These are phyloP conservation scores for Heliopora coerulea DNA, from an alignment of 92 coral and sea anemone species.

Conservation along the genomic window DNA sequence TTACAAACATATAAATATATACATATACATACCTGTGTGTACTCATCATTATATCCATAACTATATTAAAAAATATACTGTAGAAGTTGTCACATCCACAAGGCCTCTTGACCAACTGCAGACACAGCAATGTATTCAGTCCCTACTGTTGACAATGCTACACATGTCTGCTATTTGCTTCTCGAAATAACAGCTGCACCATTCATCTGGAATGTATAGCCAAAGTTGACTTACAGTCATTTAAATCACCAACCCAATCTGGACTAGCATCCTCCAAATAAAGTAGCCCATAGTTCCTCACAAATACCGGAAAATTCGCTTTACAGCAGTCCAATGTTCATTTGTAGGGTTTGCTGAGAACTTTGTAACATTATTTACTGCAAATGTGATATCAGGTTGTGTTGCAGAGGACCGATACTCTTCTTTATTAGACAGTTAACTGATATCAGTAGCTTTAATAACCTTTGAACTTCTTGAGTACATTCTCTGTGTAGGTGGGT, in stretches of 20 bases:
- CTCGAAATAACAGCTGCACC: constrained; percentile 63
- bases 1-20: too few relatives aligned
- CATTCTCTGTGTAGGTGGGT: constrained; percentile 40
- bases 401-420: constrained; percentile 38
- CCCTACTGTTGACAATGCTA: constrained; percentile 61
- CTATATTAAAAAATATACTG: too few relatives aligned
- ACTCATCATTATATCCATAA: too few relatives aligned
- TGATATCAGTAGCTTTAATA: constrained; percentile 38
- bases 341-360: constrained; percentile 15
- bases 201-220: constrained; percentile 50
- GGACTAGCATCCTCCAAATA: constrained; percentile 58
- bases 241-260: constrained; percentile 56
- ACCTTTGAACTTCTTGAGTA: constrained; percentile 33
- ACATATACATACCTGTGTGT: too few relatives aligned
- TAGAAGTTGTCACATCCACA: constrained; percentile 56
- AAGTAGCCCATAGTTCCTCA: not conserved
- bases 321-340: constrained; percentile 29
- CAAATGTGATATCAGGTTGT: constrained; percentile 42
- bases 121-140: constrained; percentile 61
- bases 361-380: constrained; percentile 24
- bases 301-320: constrained; percentile 15
- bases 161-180: constrained; percentile 63
- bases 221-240: constrained; percentile 60
- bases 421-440: constrained; percentile 39
- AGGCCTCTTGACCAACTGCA: constrained; percentile 52